Evolutionary conservation across 2,888 invertebrate genomes (phyloP).

Genomic region (Tetragonula carbonaria): DNA sequence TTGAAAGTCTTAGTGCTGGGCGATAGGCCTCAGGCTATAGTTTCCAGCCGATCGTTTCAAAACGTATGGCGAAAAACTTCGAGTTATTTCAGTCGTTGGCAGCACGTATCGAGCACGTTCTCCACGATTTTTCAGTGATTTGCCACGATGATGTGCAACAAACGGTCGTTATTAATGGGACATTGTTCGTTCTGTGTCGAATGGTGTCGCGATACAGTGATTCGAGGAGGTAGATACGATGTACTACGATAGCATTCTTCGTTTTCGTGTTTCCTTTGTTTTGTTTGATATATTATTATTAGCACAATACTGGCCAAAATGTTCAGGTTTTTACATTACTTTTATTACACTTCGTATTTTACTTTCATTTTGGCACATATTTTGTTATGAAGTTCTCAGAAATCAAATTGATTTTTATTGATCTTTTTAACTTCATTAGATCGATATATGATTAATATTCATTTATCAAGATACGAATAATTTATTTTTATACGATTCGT

Average conservation of each 20-base stretch:
- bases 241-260: background rate
- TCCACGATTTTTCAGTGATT: background rate
- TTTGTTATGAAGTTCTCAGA: too few species aligned
- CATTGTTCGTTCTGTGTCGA: background rate
- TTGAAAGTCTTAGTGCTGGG: constrained; percentile 20
- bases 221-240: background rate
- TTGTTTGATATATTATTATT: background rate
- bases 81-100: background rate
- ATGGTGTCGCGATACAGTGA: background rate
- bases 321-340: too few species aligned
- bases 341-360: too few species aligned
- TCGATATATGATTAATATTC: too few species aligned
- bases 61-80: background rate
- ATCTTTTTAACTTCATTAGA: too few species aligned
- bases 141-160: background rate
- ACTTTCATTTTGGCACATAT: too few species aligned
- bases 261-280: background rate
- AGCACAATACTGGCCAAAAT: too few species aligned
- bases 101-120: background rate
- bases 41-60: background rate
- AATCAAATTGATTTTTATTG: too few species aligned
- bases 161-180: background rate
- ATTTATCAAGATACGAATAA: too few species aligned
- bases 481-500: too few species aligned
- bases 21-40: constrained; percentile 27